These are phyloP conservation scores for Phalloptychus januarius DNA, from an alignment of 2,797 vertebrate genomes.

Conservation along the genomic window DNA sequence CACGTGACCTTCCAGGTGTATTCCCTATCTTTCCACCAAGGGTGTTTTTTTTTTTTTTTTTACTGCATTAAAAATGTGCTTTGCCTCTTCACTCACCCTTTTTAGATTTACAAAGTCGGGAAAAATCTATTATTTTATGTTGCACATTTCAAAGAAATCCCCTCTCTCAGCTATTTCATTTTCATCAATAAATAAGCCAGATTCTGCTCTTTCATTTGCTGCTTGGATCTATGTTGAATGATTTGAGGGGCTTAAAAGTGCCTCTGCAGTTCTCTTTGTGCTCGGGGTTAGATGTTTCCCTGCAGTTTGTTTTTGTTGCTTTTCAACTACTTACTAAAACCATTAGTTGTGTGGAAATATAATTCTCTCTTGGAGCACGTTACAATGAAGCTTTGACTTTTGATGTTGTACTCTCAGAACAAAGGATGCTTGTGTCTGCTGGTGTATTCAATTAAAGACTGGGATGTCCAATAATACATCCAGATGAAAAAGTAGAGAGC, in stretches of 20 bases:
- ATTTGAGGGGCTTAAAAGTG: constrained; percentile 73
- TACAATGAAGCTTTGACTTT: constrained; percentile 67
- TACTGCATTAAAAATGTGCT: constrained; percentile 44
- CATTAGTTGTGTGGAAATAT: constrained; percentile 65
- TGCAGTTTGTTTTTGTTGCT: constrained; percentile 74
- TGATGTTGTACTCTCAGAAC: constrained; percentile 67
- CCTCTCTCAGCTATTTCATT: constrained; percentile 76
- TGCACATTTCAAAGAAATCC: constrained; percentile 76
- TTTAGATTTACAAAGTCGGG: constrained; percentile 63
- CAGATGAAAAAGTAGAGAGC: constrained; percentile 34
- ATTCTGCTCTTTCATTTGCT: constrained; percentile 67
- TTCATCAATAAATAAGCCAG: constrained; percentile 81
- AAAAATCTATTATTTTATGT: constrained; percentile 75
- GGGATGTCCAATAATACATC: constrained; percentile 56
- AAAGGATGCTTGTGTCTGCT: constrained; percentile 56
- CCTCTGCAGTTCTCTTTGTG: constrained; percentile 76
- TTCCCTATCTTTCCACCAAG: constrained; percentile 55
- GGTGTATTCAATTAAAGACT: constrained; percentile 59
- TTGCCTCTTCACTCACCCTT: constrained; percentile 33
- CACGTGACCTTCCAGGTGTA: constrained; percentile 73
- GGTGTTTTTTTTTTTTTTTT: constrained; percentile 4
- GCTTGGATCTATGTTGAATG: constrained; percentile 74
- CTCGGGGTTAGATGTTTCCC: constrained; percentile 76
- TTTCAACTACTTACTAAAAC: constrained; percentile 72
- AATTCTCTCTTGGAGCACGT: constrained; percentile 65